Conservation (phyloP, 2,888 invertebrate species). For the Muschampia plurimacula region DNA sequence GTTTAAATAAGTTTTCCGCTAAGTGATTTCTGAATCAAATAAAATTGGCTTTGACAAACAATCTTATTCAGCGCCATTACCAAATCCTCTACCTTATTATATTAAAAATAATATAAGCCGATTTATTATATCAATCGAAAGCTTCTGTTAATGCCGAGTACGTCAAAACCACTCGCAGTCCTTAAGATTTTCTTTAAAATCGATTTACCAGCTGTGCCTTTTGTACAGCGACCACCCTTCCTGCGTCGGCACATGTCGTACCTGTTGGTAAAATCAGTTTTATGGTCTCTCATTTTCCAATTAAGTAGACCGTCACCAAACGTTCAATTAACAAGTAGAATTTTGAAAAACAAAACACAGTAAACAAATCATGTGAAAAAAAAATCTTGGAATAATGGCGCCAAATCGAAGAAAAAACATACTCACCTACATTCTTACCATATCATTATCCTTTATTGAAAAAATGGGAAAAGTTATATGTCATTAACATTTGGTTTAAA, state of each 20-base stretch:
- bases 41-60: slow-evolving; percentile 48
- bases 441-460: slow-evolving; percentile 12
- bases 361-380: neutral
- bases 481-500: neutral
- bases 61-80: slow-evolving; percentile 82
- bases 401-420: slow-evolving; percentile 60
- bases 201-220: slow-evolving; percentile 98
- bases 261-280: slow-evolving; percentile 88
- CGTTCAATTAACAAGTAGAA: neutral
- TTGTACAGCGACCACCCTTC: slow-evolving; percentile 98
- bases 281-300: slow-evolving; percentile 59
- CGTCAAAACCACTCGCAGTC: slow-evolving; percentile 68
- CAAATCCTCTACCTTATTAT: slow-evolving; percentile 81
- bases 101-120: slow-evolving; percentile 78
- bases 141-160: slow-evolving; percentile 80
- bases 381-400: slow-evolving; percentile 69
- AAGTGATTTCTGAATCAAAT: slow-evolving; percentile 22
- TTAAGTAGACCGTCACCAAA: slow-evolving; percentile 47
- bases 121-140: slow-evolving; percentile 77
- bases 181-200: slow-evolving; percentile 66
- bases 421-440: slow-evolving; percentile 26
- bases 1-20: neutral
- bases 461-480: slow-evolving; percentile 6
- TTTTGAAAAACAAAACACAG: neutral
- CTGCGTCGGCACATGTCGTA: slow-evolving; percentile 99